Evolutionary conservation across 1,140 invertebrate genomes (phyloP), one percentile per base, ranked within the genome.

Genomic region (Choristoneura fumiferana): DNA sequence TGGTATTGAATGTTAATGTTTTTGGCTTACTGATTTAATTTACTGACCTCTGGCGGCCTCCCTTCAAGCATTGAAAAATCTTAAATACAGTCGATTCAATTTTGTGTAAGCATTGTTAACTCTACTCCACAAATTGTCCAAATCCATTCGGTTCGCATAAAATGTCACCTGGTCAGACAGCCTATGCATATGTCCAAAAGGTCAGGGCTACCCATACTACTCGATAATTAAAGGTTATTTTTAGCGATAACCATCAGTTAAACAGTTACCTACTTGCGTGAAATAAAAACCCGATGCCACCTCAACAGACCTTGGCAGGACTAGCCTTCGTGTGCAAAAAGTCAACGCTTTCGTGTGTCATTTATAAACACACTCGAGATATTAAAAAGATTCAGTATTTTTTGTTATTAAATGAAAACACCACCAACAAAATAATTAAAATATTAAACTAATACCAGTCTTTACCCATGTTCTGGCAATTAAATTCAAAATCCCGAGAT

Each of bases 171-270:
- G 60, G 63, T 62, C 56, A 67, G 65, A 62, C 66, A 71, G 63
- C 65, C 54, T 69, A 70, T 69, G 69, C 69, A 73, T 70, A 75
- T 76, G 73, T 70, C 60, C 72, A 59, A 86, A 88, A 88, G 85
- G 85, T 88, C 85, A 88, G 81, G 85, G 85, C 60, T 73, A 75
- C 81, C 72, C 76, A 81, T 80, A 86, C 80, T 84, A 80, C 78
- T 79, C 78, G 67, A 79, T 86, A 88, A 88, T 88, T 88, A 88
- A 88, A 88, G 82, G 83, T 88, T 88, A 85, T 86, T 85, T 88
- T 84, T 84, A 78, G 74, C 72, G 84, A 87, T 87, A 87, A 82
- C 78, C 78, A 87, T 87, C 84, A 76, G 81, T 82, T 78, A 84
- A 87, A 81, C 78, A 81, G 81, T 82, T 84, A 82, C 83, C 73